Percentiles rank a stretch among this genome's conserved stretches.
These are phyloP conservation scores for Leucopsar rothschildi DNA, from an alignment of 2,113 vertebrate genomes.

Conservation along the genomic window DNA sequence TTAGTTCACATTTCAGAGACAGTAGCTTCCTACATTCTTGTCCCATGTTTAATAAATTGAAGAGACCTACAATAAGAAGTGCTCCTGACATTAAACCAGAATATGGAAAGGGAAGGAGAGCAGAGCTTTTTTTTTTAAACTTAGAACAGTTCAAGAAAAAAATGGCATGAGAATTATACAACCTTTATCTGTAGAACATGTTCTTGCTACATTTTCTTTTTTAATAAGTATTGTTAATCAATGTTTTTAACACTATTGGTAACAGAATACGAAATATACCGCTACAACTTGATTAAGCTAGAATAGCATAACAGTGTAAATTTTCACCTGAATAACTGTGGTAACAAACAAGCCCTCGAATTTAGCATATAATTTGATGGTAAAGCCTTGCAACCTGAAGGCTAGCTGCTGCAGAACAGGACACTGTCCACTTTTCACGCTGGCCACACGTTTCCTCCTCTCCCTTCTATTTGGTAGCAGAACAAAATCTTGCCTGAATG, in stretches of 20 bases:
- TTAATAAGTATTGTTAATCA: not conserved
- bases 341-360: fast-evolving
- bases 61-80: not conserved
- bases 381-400: not conserved
- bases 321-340: not conserved
- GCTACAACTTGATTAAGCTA: not conserved
- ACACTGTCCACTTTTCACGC: not conserved
- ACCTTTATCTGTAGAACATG: not conserved
- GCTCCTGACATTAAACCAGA: not conserved
- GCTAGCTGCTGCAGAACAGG: not conserved
- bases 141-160: not conserved
- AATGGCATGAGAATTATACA: not conserved
- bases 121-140: not conserved
- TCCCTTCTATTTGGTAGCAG: not conserved
- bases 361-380: not conserved
- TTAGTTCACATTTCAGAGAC: not conserved
- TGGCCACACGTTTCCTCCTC: not conserved
- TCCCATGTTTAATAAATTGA: not conserved
- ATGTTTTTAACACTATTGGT: not conserved
- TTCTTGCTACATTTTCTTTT: not conserved
- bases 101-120: no score
- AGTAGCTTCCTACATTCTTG: not conserved
- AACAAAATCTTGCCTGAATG: not conserved
- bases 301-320: not conserved
- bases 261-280: not conserved